Base-by-base conservation (phyloP, 2,797 vertebrate species). In the Staurois parvus region DNA sequence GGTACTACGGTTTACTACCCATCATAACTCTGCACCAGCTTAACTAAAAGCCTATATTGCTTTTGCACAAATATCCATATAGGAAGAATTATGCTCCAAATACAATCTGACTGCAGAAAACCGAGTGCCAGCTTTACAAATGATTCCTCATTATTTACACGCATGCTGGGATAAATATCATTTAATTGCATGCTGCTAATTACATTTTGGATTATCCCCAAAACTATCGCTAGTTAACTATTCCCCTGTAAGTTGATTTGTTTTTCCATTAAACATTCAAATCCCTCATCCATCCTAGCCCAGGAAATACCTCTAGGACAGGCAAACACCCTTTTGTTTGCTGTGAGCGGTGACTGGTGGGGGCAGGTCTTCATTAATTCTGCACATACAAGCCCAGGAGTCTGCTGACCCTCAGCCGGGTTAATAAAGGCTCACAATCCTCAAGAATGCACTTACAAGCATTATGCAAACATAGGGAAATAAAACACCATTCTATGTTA, bases 221-320 rank as follows among this genome's bases (percentile, higher is more conserved):
- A 84, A 62, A 76, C 67, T 37, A 72, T 73, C n/a, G 9, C 21
- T 40, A n/a, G 67, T 72, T 78, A 52, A 77, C 32, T 40, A 64
- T 62, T 64, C 64, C 19, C 32, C 26, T 24, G 21, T 12, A 81
- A 17, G 37, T 37, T 24, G 70, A 52, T 21, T 12, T 86, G 85
- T 83, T 73, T 83, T 86, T 76, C 74, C 40, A 77, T 79, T 79
- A 79, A 75, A 84, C 85, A 83, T 69, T 78, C 17, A n/a, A 83
- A 67, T 72, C 75, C 80, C 70, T 59, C 67, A 74, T 69, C 76
- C 76, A 83, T 87, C 56, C 81, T 79, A 76, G 83, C 81, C 81
- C 81, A 87, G 85, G 85, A 87, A 87, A 84, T 79, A 79, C 76
- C 81, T 83, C 37, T 52, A 84, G 69, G 69, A 83, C 76, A 79